Evolutionary conservation across 2,113 vertebrate genomes (phyloP).

Genomic region (Raja brachyura): DNA sequence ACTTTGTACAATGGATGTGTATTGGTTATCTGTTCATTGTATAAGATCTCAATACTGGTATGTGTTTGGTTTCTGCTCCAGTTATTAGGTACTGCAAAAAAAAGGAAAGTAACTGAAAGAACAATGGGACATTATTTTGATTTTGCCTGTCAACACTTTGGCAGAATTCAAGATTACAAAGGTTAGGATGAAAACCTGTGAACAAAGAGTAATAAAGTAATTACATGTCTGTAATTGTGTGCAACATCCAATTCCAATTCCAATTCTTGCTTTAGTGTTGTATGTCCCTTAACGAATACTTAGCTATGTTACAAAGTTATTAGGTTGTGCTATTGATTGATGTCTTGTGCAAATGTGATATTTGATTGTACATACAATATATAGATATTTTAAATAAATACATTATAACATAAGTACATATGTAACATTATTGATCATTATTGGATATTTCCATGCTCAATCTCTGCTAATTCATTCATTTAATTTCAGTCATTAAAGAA

Average conservation of each 20-base stretch:
- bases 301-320: background rate
- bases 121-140: background rate
- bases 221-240: background rate
- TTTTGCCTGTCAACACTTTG: background rate
- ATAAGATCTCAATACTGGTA: background rate
- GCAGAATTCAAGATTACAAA: background rate
- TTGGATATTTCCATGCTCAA: background rate
- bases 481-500: conserved; percentile 30
- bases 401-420: background rate
- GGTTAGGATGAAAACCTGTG: background rate
- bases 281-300: background rate
- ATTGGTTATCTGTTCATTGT: background rate
- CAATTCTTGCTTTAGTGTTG: background rate
- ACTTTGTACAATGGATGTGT: background rate
- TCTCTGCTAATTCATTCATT: background rate
- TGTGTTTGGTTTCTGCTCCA: background rate
- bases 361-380: conserved; percentile 30
- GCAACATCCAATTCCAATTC: background rate
- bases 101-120: background rate
- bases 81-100: conserved; percentile 4
- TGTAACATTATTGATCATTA: conserved; percentile 6
- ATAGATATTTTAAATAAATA: conserved; percentile 31
- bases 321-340: conserved; percentile 22
- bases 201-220: background rate
- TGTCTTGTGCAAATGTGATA: conserved; percentile 20